phyloP scores from a whole-genome alignment of 2,797 vertebrate genomes.

The Muraenolepis orangiensis region DNA sequence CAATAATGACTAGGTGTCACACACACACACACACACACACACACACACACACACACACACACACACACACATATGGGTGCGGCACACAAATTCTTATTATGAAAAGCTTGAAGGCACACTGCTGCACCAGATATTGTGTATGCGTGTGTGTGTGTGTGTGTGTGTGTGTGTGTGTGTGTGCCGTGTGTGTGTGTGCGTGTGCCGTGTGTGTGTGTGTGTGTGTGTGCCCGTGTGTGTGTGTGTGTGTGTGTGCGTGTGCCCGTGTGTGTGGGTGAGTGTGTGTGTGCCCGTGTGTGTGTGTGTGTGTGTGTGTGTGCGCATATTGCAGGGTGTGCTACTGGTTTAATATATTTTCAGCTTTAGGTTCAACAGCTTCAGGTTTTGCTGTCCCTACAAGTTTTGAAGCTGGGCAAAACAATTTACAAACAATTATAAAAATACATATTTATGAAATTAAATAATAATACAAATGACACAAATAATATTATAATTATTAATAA shows the following conservation, averaged over 20 bases:
- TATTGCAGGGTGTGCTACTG: not conserved
- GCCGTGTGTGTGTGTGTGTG: not conserved
- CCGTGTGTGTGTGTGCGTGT: too few species aligned
- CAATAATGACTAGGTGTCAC: too few species aligned
- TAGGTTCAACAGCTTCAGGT: not conserved
- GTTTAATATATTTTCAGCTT: not conserved
- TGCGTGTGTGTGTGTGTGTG: too few species aligned
- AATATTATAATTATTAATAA: not conserved
- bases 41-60: too few species aligned
- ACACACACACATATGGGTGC: too few species aligned
- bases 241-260: not conserved
- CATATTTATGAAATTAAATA: not conserved
- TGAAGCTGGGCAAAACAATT: not conserved
- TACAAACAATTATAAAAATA: not conserved
- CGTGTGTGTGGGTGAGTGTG: not conserved
- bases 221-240: not conserved
- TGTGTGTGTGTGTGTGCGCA: too few species aligned
- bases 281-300: not conserved
- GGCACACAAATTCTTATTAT: too few species aligned
- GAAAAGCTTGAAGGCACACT: too few species aligned
- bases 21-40: too few species aligned
- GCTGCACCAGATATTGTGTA: too few species aligned
- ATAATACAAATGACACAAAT: too few species aligned
- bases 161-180: too few species aligned
- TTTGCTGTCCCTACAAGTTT: not conserved